Conservation (phyloP, 2,888 invertebrate genomes). For the Mamestra brassicae region DNA sequence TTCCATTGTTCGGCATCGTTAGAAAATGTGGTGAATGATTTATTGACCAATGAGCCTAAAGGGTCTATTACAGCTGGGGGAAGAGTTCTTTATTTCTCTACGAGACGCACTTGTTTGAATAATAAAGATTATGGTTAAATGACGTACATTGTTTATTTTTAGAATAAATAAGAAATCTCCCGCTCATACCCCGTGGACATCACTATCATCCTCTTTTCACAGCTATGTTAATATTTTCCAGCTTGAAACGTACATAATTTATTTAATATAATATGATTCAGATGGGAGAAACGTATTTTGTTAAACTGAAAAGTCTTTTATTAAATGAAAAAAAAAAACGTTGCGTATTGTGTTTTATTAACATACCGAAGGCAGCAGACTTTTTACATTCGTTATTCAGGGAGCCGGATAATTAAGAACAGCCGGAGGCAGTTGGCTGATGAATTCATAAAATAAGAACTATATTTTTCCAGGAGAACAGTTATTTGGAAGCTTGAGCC, state of each 20-base stretch:
- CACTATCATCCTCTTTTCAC: neutral
- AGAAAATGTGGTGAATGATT: neutral
- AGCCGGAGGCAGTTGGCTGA: slow-evolving; percentile 41
- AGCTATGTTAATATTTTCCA: slow-evolving; percentile 9
- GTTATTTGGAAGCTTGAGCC: slow-evolving; percentile 19
- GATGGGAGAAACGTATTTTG: neutral
- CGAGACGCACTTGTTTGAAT: neutral
- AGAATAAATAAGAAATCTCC: neutral
- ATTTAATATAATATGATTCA: neutral
- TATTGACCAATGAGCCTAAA: neutral
- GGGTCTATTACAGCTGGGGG: neutral
- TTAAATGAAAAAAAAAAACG: neutral
- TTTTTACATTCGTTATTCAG: slow-evolving; percentile 29
- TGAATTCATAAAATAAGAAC: slow-evolving; percentile 41
- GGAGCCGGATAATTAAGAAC: slow-evolving; percentile 50
- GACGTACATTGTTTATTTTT: neutral
- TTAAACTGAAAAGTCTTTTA: slow-evolving; percentile 1
- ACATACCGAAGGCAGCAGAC: slow-evolving; percentile 4
- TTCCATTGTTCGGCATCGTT: neutral
- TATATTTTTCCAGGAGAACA: slow-evolving; percentile 35
- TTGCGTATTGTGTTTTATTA: slow-evolving; percentile 32
- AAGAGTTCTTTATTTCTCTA: neutral
- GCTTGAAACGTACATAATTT: neutral
- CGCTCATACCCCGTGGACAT: neutral
- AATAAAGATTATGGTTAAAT: neutral